Evolutionary conservation across 2,888 invertebrate genomes (phyloP).

Genomic region (Diploptera punctata): DNA sequence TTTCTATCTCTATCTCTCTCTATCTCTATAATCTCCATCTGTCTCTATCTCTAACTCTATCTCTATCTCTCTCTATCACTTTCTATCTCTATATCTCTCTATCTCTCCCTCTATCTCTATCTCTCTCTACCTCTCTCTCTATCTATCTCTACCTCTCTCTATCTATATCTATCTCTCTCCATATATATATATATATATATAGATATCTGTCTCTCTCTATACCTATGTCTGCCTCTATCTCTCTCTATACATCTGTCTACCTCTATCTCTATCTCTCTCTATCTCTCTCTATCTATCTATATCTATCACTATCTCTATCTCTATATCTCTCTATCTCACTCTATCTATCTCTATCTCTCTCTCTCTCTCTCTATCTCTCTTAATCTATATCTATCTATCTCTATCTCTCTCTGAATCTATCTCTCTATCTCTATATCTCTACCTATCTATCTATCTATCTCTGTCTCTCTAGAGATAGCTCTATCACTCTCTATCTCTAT

Average conservation of each 20-base stretch:
- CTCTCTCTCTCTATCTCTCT: background rate
- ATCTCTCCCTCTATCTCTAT: too few relatives aligned
- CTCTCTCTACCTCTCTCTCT: too few relatives aligned
- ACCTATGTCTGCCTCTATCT: background rate
- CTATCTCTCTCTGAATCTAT: too few relatives aligned
- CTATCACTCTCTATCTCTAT: background rate
- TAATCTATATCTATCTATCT: background rate
- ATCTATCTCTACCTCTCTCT: too few relatives aligned
- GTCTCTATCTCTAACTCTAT: background rate
- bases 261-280: background rate
- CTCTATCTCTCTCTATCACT: too few relatives aligned
- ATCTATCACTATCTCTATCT: background rate
- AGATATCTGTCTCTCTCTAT: background rate
- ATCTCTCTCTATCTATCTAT: background rate
- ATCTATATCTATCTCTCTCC: too few relatives aligned
- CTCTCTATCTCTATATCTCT: background rate
- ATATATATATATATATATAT: too few relatives aligned
- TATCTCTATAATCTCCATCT: background rate
- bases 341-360: too few relatives aligned
- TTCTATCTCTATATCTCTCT: too few relatives aligned
- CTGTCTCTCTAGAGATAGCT: background rate
- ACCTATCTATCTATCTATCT: background rate
- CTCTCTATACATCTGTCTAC: background rate
- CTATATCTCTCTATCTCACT: background rate
- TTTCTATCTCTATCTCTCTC: too few relatives aligned